A percentile compares a stretch with the other conserved stretches of the same genome.
Conservation (phyloP, 1,140 invertebrate species). For the Drosophila parabipectinata region DNA sequence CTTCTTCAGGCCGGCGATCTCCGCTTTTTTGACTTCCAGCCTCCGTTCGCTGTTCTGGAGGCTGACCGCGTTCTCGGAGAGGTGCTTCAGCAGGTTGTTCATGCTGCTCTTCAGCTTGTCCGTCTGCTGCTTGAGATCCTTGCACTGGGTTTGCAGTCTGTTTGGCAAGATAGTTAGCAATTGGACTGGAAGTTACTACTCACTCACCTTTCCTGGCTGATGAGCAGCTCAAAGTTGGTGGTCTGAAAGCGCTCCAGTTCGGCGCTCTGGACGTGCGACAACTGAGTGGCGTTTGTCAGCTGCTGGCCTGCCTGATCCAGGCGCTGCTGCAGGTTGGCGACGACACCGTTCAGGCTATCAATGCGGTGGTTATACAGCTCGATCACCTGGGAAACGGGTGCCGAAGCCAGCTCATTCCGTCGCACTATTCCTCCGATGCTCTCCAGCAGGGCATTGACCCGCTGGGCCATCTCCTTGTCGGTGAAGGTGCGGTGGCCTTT, state of each 20-base stretch:
- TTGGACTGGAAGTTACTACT: background rate
- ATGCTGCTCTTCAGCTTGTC: constrained; percentile 69
- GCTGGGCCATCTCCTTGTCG: constrained; percentile 70
- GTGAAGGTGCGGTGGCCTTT: constrained; percentile 72
- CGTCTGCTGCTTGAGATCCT: constrained; percentile 74
- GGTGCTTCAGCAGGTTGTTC: constrained; percentile 71
- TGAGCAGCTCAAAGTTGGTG: constrained; percentile 79
- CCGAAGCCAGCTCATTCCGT: constrained; percentile 70
- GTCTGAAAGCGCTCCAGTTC: constrained; percentile 76
- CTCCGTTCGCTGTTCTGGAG: constrained; percentile 71
- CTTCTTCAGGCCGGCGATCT: constrained; percentile 57
- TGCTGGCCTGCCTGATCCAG: constrained; percentile 74
- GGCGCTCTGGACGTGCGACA: constrained; percentile 71
- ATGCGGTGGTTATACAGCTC: constrained; percentile 81
- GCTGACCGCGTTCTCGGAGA: constrained; percentile 66
- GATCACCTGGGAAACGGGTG: constrained; percentile 75
- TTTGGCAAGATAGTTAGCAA: background rate
- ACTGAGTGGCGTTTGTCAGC: constrained; percentile 56
- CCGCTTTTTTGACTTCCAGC: constrained; percentile 64
- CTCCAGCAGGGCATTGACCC: constrained; percentile 64
- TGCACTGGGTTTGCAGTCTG: constrained; percentile 74
- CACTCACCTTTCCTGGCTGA: constrained; percentile 75
- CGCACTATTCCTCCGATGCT: constrained; percentile 59
- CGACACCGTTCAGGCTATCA: constrained; percentile 59
- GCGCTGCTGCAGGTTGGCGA: constrained; percentile 58